Conservation (phyloP, 2,888 invertebrate species). For the Agrilus cyanescens region DNA sequence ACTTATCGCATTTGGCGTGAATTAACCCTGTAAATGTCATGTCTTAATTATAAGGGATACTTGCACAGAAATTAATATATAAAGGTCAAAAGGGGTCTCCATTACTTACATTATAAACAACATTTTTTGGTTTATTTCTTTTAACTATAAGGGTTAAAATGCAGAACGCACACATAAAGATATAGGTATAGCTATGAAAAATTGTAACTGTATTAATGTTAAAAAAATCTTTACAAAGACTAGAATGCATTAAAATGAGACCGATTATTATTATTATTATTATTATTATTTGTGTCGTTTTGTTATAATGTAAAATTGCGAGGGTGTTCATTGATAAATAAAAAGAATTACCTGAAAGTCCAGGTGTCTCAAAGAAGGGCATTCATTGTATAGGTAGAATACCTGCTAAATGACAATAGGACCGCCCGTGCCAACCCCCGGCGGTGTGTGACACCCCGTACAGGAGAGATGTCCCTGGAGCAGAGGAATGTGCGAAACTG, state of each 20-base stretch:
- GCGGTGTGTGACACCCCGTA: conserved; percentile 10
- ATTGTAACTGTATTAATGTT: too few relatives aligned
- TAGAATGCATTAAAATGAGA: too few relatives aligned
- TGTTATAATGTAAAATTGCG: conserved; percentile 17
- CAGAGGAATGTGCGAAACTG: conserved; percentile 8
- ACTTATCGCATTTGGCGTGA: too few relatives aligned
- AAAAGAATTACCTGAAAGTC: conserved; percentile 8
- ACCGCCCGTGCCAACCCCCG: conserved; percentile 16
- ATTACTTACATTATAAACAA: background rate
- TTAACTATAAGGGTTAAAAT: too few relatives aligned
- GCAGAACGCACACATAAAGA: too few relatives aligned
- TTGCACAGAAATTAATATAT: too few relatives aligned
- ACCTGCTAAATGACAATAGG: conserved; percentile 7
- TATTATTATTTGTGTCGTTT: background rate
- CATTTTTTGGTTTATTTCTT: too few relatives aligned
- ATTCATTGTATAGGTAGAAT: conserved; percentile 9
- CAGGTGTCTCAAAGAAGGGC: conserved; percentile 13
- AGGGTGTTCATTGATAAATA: conserved; percentile 11
- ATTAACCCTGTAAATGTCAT: too few relatives aligned
- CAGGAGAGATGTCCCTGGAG: conserved; percentile 8
- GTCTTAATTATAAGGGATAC: too few relatives aligned
- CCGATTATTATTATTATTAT: background rate
- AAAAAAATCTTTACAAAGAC: too few relatives aligned
- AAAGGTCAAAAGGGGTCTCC: background rate
- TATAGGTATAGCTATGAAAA: too few relatives aligned